Evolutionary conservation across 2,888 invertebrate species (phyloP).

Genomic region (Hemaris fuciformis): DNA sequence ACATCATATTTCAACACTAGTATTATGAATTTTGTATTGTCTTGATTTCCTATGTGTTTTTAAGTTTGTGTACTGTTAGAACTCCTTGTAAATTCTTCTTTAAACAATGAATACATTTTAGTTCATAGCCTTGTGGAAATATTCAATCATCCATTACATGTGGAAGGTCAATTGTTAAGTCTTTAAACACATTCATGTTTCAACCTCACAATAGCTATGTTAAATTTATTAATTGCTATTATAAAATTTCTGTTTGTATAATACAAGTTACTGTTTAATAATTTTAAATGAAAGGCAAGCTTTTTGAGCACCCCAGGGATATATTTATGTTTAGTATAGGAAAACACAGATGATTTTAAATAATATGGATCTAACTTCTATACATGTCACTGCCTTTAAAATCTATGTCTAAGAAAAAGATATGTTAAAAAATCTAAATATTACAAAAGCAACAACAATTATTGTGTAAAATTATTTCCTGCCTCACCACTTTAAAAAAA

Average conservation of each 20-base stretch:
- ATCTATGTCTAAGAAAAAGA: no score
- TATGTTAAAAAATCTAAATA: no score
- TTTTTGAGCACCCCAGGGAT: no score
- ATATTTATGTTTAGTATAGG: no score
- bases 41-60: not conserved
- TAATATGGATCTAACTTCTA: no score
- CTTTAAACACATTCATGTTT: not conserved
- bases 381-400: no score
- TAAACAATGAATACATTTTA: constrained; percentile 1
- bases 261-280: not conserved
- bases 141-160: constrained; percentile 1
- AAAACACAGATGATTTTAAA: no score
- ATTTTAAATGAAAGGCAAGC: not conserved
- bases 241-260: not conserved
- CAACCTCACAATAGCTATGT: not conserved
- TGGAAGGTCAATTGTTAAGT: not conserved
- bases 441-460: no score
- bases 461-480: no score
- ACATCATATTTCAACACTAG: no score
- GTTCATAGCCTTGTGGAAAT: not conserved
- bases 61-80: not conserved
- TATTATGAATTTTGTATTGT: no score
- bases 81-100: not conserved
- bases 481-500: no score
- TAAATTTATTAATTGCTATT: not conserved